Base-by-base conservation (phyloP, 2,888 invertebrate species). In the Sesia apiformis region DNA sequence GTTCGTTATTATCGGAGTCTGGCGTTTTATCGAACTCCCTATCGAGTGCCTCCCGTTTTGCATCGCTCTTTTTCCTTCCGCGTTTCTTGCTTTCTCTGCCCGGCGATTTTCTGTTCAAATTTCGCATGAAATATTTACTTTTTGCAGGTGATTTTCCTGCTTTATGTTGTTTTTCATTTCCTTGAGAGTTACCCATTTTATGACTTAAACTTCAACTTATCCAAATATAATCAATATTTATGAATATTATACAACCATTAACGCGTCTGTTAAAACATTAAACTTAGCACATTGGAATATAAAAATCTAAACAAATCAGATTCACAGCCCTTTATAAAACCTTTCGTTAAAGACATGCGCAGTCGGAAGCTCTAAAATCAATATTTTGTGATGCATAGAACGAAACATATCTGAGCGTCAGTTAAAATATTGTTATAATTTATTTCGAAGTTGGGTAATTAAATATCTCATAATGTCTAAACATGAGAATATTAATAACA, bases 131-230 rank as follows among this genome's bases (percentile, higher is more conserved):
- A 66, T 88, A 81, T 81, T 91, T 92, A 60, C 87, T 78, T 74
- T 91, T 91, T 4, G 89, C 85, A n/a, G 90, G 90, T n/a, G 90
- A 87, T 70, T 90, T 91, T 56, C 90, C 88, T 41, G 83, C 73
- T 72, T 91, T 91, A 49, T 74, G 60, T 60, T 86, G 84, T 71
- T 91, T 91, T 59, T 87, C 85, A 58, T 88, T 86, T 40, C 87
- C 70, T 74, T 91, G 91, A 60, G 73, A 84, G 64, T 92, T 92
- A 23, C 91, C 92, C 92, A 92, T 92, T 62, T 63, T 69, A 51
- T 40, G 8, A 23, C 23, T 23, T 5, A 38, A 50, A 23, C 8
- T 46, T 46, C 46, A 46, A 46, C 46, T 6, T 23, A 23, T 23
- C 23, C 23, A 2, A 23, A 23, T 23, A 23, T 46, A 46, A 46